Evolutionary conservation across 2,113 vertebrate species (phyloP).

Genomic region (Bubo bubo): DNA sequence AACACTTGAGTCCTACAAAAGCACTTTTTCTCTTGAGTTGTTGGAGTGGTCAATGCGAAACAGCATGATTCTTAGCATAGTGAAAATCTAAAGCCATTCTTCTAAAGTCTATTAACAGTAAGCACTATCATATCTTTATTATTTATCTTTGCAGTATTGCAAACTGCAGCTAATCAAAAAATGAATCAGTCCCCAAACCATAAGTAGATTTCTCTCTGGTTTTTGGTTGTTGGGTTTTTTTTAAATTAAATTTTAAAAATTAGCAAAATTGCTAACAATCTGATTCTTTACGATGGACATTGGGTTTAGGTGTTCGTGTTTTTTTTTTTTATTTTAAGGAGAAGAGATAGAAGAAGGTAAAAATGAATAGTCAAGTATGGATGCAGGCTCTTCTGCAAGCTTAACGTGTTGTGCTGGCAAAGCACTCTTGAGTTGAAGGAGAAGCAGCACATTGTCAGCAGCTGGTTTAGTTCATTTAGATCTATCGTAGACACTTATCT

Average conservation of each 20-base stretch:
- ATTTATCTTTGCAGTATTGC: not conserved
- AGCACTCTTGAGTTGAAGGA: not conserved
- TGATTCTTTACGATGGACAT: not conserved
- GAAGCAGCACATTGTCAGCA: not conserved
- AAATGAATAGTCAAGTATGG: not conserved
- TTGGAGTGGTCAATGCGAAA: accelerated
- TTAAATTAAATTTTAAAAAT: not conserved
- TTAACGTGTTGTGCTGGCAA: not conserved
- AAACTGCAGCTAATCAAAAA: not conserved
- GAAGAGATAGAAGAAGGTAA: not conserved
- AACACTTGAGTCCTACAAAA: not conserved
- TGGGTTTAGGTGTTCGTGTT: accelerated
- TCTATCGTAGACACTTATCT: accelerated
- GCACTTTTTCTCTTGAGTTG: not conserved
- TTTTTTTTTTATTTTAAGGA: not conserved
- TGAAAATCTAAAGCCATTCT: not conserved
- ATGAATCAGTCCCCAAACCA: not conserved
- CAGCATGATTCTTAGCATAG: not conserved
- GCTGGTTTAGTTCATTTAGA: not conserved
- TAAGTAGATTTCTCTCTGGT: not conserved
- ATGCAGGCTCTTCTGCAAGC: not conserved
- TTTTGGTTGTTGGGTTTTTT: too few relatives aligned
- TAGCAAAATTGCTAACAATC: not conserved
- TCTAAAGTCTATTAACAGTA: not conserved
- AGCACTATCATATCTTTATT: not conserved